A percentile compares a stretch with the other conserved stretches of the same genome.
Conservation (phyloP, 2,888 invertebrate species). For the Slavum lentiscoides region DNA sequence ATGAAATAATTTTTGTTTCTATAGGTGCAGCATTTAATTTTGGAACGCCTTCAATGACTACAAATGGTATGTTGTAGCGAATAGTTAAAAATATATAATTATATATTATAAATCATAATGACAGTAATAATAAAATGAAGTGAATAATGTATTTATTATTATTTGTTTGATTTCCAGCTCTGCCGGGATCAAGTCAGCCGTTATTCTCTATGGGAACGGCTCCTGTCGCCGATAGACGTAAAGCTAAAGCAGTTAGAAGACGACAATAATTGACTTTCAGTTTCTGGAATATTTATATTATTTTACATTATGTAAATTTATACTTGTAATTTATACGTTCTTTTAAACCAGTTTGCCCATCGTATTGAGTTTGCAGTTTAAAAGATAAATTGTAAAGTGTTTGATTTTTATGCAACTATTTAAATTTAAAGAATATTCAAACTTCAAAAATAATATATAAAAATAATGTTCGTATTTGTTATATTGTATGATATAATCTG, state of each 20-base stretch:
- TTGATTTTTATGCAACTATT: not conserved
- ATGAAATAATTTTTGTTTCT: constrained; percentile 3
- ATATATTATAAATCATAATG: not conserved
- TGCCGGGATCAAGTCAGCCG: constrained; percentile 32
- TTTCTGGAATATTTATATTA: not conserved
- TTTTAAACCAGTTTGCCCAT: not conserved
- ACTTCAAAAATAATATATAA: constrained; percentile 8
- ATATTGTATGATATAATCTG: not conserved
- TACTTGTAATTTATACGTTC: not conserved
- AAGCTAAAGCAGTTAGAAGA: constrained; percentile 47
- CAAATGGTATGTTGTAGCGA: constrained; percentile 8
- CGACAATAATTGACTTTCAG: constrained; percentile 6
- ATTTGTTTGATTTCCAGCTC: constrained; percentile 2
- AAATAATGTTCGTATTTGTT: not conserved
- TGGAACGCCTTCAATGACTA: constrained; percentile 19
- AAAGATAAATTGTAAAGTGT: not conserved
- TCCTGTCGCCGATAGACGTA: constrained; percentile 31
- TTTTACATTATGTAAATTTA: not conserved
- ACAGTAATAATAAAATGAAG: no score
- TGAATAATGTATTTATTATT: not conserved
- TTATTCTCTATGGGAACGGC: constrained; percentile 38
- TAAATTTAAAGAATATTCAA: not conserved
- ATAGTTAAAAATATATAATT: not conserved
- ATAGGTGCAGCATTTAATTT: constrained; percentile 38
- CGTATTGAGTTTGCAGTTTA: not conserved